Evolutionary conservation across 2,888 invertebrate genomes (phyloP), one percentile per base, ranked within the genome.

Genomic region (Andricus quercusramuli): DNA sequence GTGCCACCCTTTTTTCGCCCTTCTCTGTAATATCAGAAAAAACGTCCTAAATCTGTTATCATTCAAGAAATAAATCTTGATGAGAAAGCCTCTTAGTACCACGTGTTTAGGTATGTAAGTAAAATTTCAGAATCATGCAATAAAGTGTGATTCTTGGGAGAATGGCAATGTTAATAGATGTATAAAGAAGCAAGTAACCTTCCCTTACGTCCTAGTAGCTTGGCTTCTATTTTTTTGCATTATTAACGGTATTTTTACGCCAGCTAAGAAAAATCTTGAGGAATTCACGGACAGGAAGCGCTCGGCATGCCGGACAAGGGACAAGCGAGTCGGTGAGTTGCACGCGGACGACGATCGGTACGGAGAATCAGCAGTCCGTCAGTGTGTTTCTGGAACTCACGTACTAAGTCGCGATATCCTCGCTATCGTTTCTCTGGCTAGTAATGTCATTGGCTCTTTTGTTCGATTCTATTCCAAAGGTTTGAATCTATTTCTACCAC

Each of bases 311-410:
- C 84, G 85, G 82, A 85, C 85, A 77, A 85, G 85, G 82, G 82
- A 84, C 82, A 82, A 79, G 83, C 70, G 79, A 84, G 80, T 67
- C 79, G 29, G 47, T 64, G 62, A 62, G 13, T 78, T 80, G 83
- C 81, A 79, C 80, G 66, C 65, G 62, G 66, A 70, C 74, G 76
- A 17, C 82, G 86, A 83, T 87, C 88, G 80, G 79, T 88, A 88
- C 86, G 87, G 79, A 83, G 88, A 88, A 88, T 86, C 85, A 85
- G 82, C 81, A 79, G 87, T 87, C 81, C 80, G 89, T 89, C 90
- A 90, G 89, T 90, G 89, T 90, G 90, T 90, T 89, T 89, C 90
- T 89, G 87, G 90, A 88, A 89, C 90, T 89, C 89, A 88, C 89
- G 89, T 89, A 87, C 87, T 84, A 88, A 64, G 68, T 37, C 47